Base-by-base conservation (phyloP, 2,113 vertebrate species). In the Ameiurus melas region DNA sequence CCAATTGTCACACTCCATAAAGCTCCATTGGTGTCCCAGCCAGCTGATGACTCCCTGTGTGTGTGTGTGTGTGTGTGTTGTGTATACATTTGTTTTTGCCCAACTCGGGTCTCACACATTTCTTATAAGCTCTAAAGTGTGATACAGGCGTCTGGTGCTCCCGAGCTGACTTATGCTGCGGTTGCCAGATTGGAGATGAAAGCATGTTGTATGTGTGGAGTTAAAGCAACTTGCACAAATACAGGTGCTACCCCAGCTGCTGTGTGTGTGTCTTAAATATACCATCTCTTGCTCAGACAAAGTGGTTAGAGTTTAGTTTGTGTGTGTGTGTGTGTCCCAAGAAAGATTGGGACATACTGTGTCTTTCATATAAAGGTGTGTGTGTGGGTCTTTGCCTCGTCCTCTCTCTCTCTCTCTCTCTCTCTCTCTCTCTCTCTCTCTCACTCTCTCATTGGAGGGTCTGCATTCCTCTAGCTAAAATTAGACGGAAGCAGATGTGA, bases 401-500 rank as follows among this genome's bases (percentile, higher is more conserved):
- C 8, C 30, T 19, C 68, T 36, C 33, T 62, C 0, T 12, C 10
- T 60, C 60, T 25, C 20, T 7, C 58, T 60, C 62, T 58, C 19
- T 57, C 2, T 2, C 27, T 27, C n/a, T 33, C n/a, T 0, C 17
- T 19, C 30, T 2, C 68, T 19, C 68, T 62, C 0, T 27, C 9
- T 60, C 58, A 25, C 20, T 6, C 58, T 51, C 79, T 87, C 86
- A 88, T 43, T 71, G 51, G 5, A 30, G 5, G 80, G 78, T 81
- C 55, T 81, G n/a, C 7, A 8, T 81, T 81, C 19, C 30, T 58
- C 22, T 19, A 82, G 58, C 86, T 91, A 87, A 87, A 89, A 83
- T 89, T 89, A 87, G 77, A 71, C 1, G 0, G 43, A 77, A 62
- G 78, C 85, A 87, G 86, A 89, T 89, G 88, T 87, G 81, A 83